These are phyloP conservation scores for Caracal caracal DNA, from an alignment of 2,113 vertebrate genomes.

Conservation along the genomic window DNA sequence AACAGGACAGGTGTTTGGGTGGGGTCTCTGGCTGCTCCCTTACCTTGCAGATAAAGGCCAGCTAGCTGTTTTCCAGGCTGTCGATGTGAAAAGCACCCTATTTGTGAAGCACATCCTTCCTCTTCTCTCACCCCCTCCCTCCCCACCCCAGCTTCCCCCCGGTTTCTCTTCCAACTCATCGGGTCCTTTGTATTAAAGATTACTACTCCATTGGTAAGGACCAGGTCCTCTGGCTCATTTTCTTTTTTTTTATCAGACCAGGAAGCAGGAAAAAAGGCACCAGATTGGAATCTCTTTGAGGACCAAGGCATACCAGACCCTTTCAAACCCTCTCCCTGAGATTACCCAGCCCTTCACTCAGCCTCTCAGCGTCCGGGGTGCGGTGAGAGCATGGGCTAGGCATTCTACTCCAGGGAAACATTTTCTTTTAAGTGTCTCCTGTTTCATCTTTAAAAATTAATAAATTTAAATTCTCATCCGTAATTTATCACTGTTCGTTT, in stretches of 20 bases:
- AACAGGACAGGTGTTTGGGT: not conserved
- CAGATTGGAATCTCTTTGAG: not conserved
- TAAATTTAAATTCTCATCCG: not conserved
- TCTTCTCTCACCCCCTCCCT: not conserved
- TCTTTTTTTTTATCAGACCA: not conserved
- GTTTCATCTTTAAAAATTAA: not conserved
- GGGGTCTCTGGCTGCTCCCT: not conserved
- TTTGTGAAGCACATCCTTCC: not conserved
- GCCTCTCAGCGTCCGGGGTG: not conserved
- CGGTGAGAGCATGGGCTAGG: not conserved
- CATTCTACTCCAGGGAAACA: not conserved
- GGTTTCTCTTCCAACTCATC: not conserved
- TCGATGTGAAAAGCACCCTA: not conserved
- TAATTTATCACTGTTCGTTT: not conserved
- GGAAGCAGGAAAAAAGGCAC: not conserved
- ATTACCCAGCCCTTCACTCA: not conserved
- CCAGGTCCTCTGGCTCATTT: not conserved
- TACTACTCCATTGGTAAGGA: not conserved
- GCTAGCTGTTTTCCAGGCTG: not conserved
- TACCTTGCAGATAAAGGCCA: not conserved
- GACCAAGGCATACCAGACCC: not conserved
- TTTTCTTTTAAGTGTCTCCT: not conserved
- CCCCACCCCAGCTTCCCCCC: accelerated
- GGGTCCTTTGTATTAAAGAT: not conserved
- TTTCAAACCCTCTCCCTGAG: not conserved